Evolutionary conservation across 23 tunicate species (phyloP).

Genomic region (Halocynthia aurantium): DNA sequence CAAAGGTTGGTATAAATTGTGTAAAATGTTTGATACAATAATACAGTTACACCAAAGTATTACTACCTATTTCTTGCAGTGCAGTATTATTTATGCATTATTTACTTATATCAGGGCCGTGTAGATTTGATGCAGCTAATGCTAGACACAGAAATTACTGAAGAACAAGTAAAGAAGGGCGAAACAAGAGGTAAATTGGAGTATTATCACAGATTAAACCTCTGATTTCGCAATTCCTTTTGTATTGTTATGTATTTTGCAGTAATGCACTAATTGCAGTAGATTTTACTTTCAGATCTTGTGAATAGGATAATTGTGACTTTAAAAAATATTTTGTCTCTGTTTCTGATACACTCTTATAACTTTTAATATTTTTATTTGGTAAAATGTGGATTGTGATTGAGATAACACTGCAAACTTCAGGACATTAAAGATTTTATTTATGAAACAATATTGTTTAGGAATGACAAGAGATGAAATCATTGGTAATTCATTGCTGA

Average conservation of each 20-base stretch:
- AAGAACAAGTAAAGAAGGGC: conserved; percentile 27
- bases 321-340: too few relatives aligned
- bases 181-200: conserved; percentile 27
- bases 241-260: too few relatives aligned
- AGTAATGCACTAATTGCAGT: background rate
- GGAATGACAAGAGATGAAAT: conserved; percentile 68
- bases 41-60: background rate
- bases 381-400: too few relatives aligned
- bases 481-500: conserved; percentile 46
- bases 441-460: background rate
- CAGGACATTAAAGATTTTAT: too few relatives aligned
- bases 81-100: background rate
- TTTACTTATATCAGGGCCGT: background rate
- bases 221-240: too few relatives aligned
- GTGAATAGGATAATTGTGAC: too few relatives aligned
- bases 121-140: conserved; percentile 67
- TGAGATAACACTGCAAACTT: too few relatives aligned
- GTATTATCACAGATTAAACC: too few relatives aligned
- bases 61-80: conserved; percentile 1
- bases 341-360: too few relatives aligned
- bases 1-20: background rate
- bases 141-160: conserved; percentile 47
- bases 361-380: too few relatives aligned
- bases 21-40: background rate
- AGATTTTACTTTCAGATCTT: too few relatives aligned